These are phyloP conservation scores for Dendrocopos noguchii DNA, from an alignment of 2,113 vertebrate genomes.

Conservation along the genomic window DNA sequence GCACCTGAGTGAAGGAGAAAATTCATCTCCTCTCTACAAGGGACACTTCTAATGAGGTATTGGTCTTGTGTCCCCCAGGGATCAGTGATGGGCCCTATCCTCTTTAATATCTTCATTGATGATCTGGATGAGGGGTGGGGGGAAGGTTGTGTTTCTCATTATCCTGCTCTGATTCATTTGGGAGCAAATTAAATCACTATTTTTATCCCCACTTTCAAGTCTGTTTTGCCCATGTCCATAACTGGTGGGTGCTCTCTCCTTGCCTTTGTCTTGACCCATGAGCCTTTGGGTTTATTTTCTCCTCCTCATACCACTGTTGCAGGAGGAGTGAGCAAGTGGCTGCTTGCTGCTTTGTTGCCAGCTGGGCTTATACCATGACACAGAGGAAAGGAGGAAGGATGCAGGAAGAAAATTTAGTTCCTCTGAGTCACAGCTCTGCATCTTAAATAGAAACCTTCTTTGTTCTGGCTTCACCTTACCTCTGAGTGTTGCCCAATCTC, in stretches of 20 bases:
- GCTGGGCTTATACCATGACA: neutral
- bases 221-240: neutral
- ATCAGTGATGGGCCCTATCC: no score
- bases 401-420: slow-evolving; percentile 25
- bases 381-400: slow-evolving; percentile 23
- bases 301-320: neutral
- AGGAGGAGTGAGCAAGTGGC: neutral
- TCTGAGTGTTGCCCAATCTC: slow-evolving; percentile 8
- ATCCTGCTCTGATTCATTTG: neutral
- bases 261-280: neutral
- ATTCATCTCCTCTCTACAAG: neutral
- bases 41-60: neutral
- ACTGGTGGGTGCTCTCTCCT: neutral
- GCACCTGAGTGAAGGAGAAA: neutral
- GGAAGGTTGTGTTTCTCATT: neutral
- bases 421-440: slow-evolving; percentile 39
- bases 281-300: neutral
- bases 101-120: no score
- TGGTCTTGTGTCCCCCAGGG: neutral
- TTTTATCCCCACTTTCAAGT: neutral
- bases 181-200: neutral
- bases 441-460: slow-evolving; percentile 28
- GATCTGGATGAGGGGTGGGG: no score
- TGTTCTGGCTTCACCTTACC: slow-evolving; percentile 38
- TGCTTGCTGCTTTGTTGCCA: neutral